Evolutionary conservation across 2,888 invertebrate genomes (phyloP), one percentile per base, ranked within the genome.

Genomic region (Mesoligia furuncula): DNA sequence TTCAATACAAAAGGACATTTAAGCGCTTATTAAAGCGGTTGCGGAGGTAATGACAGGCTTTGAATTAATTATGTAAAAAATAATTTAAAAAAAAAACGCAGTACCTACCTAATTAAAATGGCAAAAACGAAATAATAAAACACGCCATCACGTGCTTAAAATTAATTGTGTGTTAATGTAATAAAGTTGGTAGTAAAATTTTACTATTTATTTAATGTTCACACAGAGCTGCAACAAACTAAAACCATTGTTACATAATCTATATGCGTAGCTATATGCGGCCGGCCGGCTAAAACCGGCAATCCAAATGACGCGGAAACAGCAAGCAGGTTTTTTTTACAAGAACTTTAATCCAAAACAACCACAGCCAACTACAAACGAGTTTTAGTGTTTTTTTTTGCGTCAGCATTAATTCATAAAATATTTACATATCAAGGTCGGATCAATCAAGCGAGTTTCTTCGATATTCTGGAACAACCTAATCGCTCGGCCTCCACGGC

Each of bases 351-450:
- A 48, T 42, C 39, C 27, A 39, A 57, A 11, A 36, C 0, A 39
- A 31, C 24, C 24, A 65, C 42, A 59, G 2, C 1, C 15, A 77
- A 59, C 61, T 20, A 69, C 27, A n/a, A 61, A 31, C 6, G 27
- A 65, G 51, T 36, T 39, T 78, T 24, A 36, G n/a, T 31, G n/a
- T 81, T 76, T 77, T 78, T 83, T 71, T 77, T 78, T 83, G 54
- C 24, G 31, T 61, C 68, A 54, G 5, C 45, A 48, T 15, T 64
- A 39, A 83, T 45, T 68, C 45, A 66, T 39, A 68, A 27, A 69
- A 68, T 66, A 77, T 61, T 48, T 1, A 51, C n/a, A 31, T n/a
- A 42, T 57, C 70, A 85, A 83, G 80, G 85, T 62, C 54, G 48
- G n/a, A 39, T 6, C 31, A 59, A 80, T 67, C 15, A 31, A 31